phyloP scores from a whole-genome alignment of 2,888 invertebrate genomes.

The Torymus auratus region DNA sequence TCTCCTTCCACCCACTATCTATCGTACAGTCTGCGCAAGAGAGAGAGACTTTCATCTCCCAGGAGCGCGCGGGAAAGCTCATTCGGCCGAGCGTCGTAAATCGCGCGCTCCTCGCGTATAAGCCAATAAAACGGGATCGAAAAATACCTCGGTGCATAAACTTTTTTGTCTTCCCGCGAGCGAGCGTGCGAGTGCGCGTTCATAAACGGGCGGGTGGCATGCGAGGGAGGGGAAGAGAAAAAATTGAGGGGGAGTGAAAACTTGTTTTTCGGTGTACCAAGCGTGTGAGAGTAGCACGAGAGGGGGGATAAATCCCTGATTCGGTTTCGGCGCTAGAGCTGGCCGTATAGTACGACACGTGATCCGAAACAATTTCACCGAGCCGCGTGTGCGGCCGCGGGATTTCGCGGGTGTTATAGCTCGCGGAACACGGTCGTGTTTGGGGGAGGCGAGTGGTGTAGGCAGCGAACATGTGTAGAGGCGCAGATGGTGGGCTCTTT shows the following conservation, averaged over 20 bases:
- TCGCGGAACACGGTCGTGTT: slow-evolving; percentile 1
- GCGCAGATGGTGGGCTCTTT: too few relatives aligned
- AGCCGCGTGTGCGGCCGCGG: too few relatives aligned
- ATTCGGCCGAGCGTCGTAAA: slow-evolving; percentile 49
- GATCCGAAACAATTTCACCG: too few relatives aligned
- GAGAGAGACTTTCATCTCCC: slow-evolving; percentile 23
- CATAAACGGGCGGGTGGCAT: slow-evolving; percentile 34
- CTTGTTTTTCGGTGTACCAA: slow-evolving; percentile 4
- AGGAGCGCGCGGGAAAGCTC: slow-evolving; percentile 31
- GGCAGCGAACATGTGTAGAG: too few relatives aligned
- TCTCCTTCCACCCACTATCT: not conserved
- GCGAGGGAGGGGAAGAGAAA: not conserved
- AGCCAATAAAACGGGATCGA: slow-evolving; percentile 54
- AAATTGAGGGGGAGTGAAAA: not conserved
- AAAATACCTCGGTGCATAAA: slow-evolving; percentile 54
- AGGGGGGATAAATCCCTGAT: slow-evolving; percentile 13
- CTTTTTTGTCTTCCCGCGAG: slow-evolving; percentile 28
- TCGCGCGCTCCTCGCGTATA: slow-evolving; percentile 36
- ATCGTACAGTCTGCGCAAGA: not conserved
- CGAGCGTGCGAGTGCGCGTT: not conserved
- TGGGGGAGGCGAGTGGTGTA: too few relatives aligned
- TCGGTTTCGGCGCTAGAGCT: not conserved
- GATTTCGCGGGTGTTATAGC: not conserved
- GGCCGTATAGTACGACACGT: too few relatives aligned
- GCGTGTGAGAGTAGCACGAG: not conserved